Base-by-base conservation (phyloP, 2,797 vertebrate species). In the Poliocrania exsul region DNA sequence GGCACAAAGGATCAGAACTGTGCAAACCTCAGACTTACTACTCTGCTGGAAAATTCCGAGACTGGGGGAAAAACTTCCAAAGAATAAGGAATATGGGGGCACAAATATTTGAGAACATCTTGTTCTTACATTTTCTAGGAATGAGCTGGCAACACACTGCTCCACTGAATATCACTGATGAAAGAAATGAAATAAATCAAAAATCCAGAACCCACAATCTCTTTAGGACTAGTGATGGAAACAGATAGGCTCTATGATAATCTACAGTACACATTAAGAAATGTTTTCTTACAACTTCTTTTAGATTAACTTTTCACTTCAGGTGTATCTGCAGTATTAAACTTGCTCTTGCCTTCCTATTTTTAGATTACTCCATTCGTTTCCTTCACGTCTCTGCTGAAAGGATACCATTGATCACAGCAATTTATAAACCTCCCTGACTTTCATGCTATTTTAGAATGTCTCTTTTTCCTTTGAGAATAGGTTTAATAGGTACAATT, bases 401-500 rank as follows among this genome's bases (percentile, higher is more conserved):
- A 90, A 94, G 46, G 33, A 40, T 46, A 56, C 4, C 0, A 81
- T 15, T 12, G 61, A 93, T 93, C 69, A 65, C 49, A 88, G 70
- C 2, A 6, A 92, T 86, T 93, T 80, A 87, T 74, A 88, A 87
- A 83, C 79, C 33, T 72, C 40, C 23, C 38, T 44, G 50, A 86
- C 50, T 91, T 94, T 56, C 29, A 17, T 50, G 72, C 31, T 92
- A 31, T 78, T 82, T 89, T 66, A 83, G 54, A 53, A 25, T 28
- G 18, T 42, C 50, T 83, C 42, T 67, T 86, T 77, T 65, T 65
- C 72, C 84, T 37, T 19, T 4, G 53, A 83, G 72, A 86, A 83
- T 4, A 83, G 20, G 31, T 25, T 65, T 92, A 91, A 92, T 21
- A 87, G 54, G 65, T 67, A 56, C 91, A 88, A 95, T 83, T 86